A percentile compares a stretch with the other conserved stretches of the same genome.
Evolutionary conservation across 2,797 vertebrate species (phyloP).

Genomic region (Eulemur coronatus): DNA sequence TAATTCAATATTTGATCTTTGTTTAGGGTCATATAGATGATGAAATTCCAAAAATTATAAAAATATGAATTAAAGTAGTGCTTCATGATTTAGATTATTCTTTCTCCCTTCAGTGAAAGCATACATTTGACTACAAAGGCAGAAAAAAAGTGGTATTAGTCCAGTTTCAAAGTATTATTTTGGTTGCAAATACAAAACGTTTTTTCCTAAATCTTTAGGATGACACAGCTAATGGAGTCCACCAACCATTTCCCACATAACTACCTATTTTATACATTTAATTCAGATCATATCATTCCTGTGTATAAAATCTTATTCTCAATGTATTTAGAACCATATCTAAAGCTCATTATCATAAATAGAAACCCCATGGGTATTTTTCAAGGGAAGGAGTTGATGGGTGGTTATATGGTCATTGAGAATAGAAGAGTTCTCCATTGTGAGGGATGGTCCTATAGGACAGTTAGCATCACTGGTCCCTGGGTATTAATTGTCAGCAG

Average conservation of each 20-base stretch:
- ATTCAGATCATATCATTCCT: background rate
- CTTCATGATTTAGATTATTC: background rate
- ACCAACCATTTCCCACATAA: background rate
- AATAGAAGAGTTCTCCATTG: background rate
- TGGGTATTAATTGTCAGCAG: background rate
- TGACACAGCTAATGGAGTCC: background rate
- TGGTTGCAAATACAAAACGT: background rate
- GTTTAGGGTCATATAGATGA: background rate
- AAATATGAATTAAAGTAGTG: background rate
- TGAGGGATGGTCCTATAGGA: fast-evolving
- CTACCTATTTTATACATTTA: background rate
- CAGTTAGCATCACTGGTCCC: background rate
- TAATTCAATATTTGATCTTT: background rate
- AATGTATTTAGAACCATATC: background rate
- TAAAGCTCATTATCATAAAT: background rate
- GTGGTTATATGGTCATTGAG: background rate
- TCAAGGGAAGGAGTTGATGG: background rate
- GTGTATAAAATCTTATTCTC: background rate
- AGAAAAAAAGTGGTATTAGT: background rate
- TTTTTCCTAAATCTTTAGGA: background rate
- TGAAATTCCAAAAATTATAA: background rate
- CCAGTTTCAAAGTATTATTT: background rate
- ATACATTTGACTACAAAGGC: background rate
- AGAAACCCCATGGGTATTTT: background rate
- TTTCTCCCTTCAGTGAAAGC: background rate